A percentile compares a stretch with the other conserved stretches of the same genome.
Evolutionary conservation across 2,888 invertebrate genomes (phyloP).

Genomic region (Folsomia candida): DNA sequence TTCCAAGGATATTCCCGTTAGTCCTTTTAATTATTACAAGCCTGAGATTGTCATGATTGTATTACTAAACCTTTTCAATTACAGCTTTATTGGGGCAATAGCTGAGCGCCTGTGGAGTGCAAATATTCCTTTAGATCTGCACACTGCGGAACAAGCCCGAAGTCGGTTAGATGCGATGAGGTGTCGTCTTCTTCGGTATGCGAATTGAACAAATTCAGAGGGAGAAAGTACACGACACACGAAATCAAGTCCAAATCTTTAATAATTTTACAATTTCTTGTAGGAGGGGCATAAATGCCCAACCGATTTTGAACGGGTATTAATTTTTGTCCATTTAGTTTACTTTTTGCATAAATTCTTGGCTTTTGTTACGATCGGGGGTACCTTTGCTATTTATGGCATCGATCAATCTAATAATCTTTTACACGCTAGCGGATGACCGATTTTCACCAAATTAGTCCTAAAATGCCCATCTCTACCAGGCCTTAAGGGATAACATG

Average conservation of each 20-base stretch:
- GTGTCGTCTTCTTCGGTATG: slow-evolving; percentile 64
- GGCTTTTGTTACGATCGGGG: too few species aligned
- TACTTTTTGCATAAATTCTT: too few species aligned
- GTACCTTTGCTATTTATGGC: too few species aligned
- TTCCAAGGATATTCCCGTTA: slow-evolving; percentile 69
- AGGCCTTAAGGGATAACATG: not conserved
- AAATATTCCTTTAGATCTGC: slow-evolving; percentile 52
- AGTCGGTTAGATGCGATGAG: slow-evolving; percentile 68
- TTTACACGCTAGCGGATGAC: not conserved
- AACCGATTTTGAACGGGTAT: slow-evolving; percentile 57
- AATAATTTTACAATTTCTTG: not conserved
- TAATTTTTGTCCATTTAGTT: too few species aligned
- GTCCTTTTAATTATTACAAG: not conserved
- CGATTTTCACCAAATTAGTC: not conserved
- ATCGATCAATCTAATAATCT: too few species aligned
- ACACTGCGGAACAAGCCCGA: slow-evolving; percentile 57
- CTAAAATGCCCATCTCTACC: not conserved
- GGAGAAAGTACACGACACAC: not conserved
- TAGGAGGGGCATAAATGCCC: slow-evolving; percentile 65
- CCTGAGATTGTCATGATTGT: not conserved
- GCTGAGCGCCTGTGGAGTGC: slow-evolving; percentile 82
- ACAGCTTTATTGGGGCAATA: slow-evolving; percentile 69
- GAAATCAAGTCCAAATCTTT: not conserved
- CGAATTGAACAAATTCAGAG: not conserved
- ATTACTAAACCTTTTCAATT: too few species aligned